Base-by-base conservation (phyloP, 2,888 invertebrate species). In the Sphaeridia pumilis region DNA sequence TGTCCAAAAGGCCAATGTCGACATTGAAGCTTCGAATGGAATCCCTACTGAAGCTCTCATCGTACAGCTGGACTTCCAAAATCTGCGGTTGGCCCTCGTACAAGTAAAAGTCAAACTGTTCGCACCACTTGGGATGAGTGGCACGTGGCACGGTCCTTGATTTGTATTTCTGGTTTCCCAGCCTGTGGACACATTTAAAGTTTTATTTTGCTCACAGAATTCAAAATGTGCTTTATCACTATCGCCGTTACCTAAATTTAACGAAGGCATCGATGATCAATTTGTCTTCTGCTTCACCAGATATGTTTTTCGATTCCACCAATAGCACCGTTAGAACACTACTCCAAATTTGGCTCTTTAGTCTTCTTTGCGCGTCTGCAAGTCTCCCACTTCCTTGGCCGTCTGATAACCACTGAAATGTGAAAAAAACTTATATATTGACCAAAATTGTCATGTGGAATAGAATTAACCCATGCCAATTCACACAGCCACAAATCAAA, bases 161-260 rank as follows among this genome's bases (percentile, higher is more conserved):
- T 74, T 94, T 95, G 75, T 88, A 95, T 74, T 95, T 97, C 74
- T 97, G 97, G 67, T 87, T 87, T 57, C 93, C 95, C 72, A 98
- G 79, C 71, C 92, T 88, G 69, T 43, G 66, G 64, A 53, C 49
- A 46, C 46, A 54, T 7, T 10, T 14, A 31, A 31, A 31, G 14
- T 14, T 10, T 14, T 7, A 14, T 31, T 31, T 10, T 31, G 31
- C 31, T 10, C 14, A 31, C 10, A 31, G 14, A 31, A n/a, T n/a
- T n/a, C n/a, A n/a, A n/a, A n/a, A n/a, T n/a, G n/a, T 20, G 38
- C 26, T 34, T 31, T 34, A n/a, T 27, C 20, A 36, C 31, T 24
- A 47, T 20, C 27, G 26, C 31, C 28, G 72, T 70, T 69, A 87
- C 88, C 87, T 84, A 77, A 98, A 94, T 74, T 94, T 95, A 69